Conservation (phyloP, 2,888 invertebrate species). For the Listrodromus nycthemerus region DNA sequence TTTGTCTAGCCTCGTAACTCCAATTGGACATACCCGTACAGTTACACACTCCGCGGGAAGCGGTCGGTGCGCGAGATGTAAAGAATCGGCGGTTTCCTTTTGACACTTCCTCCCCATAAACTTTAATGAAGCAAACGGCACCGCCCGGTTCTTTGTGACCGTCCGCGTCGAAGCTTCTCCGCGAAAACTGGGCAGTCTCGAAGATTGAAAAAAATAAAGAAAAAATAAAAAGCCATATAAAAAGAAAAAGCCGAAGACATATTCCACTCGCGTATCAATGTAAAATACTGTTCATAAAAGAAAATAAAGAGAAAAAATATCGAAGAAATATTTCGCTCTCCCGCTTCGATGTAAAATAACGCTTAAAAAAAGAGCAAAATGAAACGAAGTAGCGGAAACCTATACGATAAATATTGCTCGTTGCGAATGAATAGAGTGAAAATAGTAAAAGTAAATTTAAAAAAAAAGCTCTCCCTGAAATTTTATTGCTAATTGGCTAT, state of each 20-base stretch:
- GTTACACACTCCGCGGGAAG: background rate
- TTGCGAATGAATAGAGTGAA: constrained; percentile 54
- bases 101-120: constrained; percentile 59
- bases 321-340: constrained; percentile 36
- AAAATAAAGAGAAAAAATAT: background rate
- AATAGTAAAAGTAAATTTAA: constrained; percentile 41
- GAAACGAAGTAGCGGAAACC: constrained; percentile 16
- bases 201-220: constrained; percentile 26
- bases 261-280: constrained; percentile 14
- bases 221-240: too few species aligned
- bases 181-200: constrained; percentile 42
- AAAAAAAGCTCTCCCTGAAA: constrained; percentile 58
- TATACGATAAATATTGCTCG: constrained; percentile 53
- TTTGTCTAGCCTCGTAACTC: constrained; percentile 57
- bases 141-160: background rate
- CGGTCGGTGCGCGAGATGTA: background rate
- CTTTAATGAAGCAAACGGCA: constrained; percentile 56
- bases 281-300: constrained; percentile 56
- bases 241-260: constrained; percentile 29
- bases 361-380: constrained; percentile 9
- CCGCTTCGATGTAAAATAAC: constrained; percentile 19
- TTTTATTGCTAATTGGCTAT: constrained; percentile 72
- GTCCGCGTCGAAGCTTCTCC: background rate
- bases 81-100: constrained; percentile 51
- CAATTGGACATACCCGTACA: constrained; percentile 48